Base-by-base conservation (phyloP, 92 coral and sea anemone species). In the Hydrozoanthus gracilis region DNA sequence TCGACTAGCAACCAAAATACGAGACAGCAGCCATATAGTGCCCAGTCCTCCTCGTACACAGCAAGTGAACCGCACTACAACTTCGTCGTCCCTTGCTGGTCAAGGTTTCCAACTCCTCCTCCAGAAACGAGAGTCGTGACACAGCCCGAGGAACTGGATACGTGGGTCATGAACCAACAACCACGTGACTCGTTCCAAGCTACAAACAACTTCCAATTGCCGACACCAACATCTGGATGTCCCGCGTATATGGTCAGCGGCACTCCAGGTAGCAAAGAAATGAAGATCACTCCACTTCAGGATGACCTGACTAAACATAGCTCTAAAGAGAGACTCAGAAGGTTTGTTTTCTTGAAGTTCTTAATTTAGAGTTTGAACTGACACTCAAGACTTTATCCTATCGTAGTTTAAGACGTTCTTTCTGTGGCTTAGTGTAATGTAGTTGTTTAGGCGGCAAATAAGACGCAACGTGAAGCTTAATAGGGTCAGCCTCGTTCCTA, bases 191-290 rank as follows among this genome's bases (percentile, higher is more conserved):
- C 85, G 56, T 80, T 54, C 73, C 74, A 70, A 18, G 85, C 47
- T 54, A 45, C 73, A 51, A 65, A 12, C 18, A 80, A 6, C 18
- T 12, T 18, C 7, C 72, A 64, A 61, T 46, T 54, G 47, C 73
- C 85, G 20, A 74, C 78, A 12, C 71, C 87, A 61, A 0, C 91
- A 27, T 75, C 78, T 44, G 94, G 95, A 51, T 89, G 89, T 84
- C 95, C 95, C 12, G 95, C 98, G 54, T 95, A 95, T 71, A 95
- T 95, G 95, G 95, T 95, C 82, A 95, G 98, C 88, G 98, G 98
- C 35, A 84, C 93, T 47, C 94, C 95, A n/a, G 98, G 98, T 2
- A 83, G 88, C 77, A 95, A 95, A 66, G 98, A 95, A 44, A 95
- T 95, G 98, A 92, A 92, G 77, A 95, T 95, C 15, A 95, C 98